A percentile compares a stretch with the other conserved stretches of the same genome.
Evolutionary conservation across 2,888 invertebrate species (phyloP).

Genomic region (Drosophila pseudotalamancana): DNA sequence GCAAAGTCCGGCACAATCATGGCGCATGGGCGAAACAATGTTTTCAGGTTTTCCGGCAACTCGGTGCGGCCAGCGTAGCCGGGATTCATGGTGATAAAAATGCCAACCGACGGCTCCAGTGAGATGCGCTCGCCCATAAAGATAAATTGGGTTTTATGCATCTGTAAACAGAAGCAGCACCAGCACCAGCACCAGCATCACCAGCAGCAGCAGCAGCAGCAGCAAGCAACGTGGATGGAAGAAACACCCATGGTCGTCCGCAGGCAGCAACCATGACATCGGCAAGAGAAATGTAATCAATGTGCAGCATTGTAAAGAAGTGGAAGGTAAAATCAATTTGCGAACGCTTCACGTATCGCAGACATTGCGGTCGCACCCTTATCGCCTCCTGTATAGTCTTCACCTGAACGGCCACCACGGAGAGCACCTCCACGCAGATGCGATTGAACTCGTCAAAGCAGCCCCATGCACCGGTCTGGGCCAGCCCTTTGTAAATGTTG

Average conservation of each 20-base stretch:
- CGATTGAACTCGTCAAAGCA: slow-evolving; percentile 99
- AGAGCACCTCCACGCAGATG: slow-evolving; percentile 97
- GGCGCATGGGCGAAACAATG: slow-evolving; percentile 91
- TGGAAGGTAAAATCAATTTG: slow-evolving; percentile 74
- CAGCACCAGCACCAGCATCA: too few relatives aligned
- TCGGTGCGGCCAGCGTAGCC: slow-evolving; percentile 97
- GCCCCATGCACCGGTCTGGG: slow-evolving; percentile 98
- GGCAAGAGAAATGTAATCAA: slow-evolving; percentile 69
- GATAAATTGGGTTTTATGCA: slow-evolving; percentile 91
- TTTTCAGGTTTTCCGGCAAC: slow-evolving; percentile 90
- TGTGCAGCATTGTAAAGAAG: slow-evolving; percentile 63
- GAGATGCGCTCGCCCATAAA: slow-evolving; percentile 94
- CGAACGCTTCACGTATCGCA: slow-evolving; percentile 40
- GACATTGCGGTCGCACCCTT: slow-evolving; percentile 85
- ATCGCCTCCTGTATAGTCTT: slow-evolving; percentile 95
- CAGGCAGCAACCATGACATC: slow-evolving; percentile 13
- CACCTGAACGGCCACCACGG: slow-evolving; percentile 98
- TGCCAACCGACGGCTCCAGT: slow-evolving; percentile 92
- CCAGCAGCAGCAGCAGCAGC: slow-evolving; percentile 13
- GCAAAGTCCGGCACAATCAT: slow-evolving; percentile 99
- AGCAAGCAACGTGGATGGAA: slow-evolving; percentile 15
- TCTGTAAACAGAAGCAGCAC: slow-evolving; percentile 68
- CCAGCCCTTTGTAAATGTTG: slow-evolving; percentile 96
- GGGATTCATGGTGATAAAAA: slow-evolving; percentile 99
- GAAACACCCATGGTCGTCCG: slow-evolving; percentile 23